Evolutionary conservation across 2,113 vertebrate species (phyloP).

Genomic region (Gorsachius goisagi): DNA sequence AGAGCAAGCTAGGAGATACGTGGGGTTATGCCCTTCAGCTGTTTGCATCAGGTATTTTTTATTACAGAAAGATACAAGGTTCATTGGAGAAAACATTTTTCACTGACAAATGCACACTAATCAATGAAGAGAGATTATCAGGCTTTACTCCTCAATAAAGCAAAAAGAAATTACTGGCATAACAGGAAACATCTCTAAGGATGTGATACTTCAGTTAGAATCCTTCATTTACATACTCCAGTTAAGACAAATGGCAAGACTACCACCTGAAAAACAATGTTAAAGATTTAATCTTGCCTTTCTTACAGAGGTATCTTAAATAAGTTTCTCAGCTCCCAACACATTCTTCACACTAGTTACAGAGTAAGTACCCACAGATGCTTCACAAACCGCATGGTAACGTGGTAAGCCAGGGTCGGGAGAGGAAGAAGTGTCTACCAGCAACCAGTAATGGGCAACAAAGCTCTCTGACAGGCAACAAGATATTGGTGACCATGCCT

Average conservation of each 20-base stretch:
- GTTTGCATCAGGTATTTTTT: not conserved
- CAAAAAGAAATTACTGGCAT: not conserved
- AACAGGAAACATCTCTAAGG: not conserved
- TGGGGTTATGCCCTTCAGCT: not conserved
- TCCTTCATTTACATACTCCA: not conserved
- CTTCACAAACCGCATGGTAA: not conserved
- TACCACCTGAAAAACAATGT: not conserved
- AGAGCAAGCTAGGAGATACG: not conserved
- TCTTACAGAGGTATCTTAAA: not conserved
- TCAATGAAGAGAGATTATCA: not conserved
- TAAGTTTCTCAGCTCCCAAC: not conserved
- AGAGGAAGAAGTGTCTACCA: not conserved
- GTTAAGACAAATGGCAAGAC: not conserved
- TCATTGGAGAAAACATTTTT: not conserved
- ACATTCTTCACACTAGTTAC: not conserved
- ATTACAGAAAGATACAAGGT: not conserved
- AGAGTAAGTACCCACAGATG: not conserved
- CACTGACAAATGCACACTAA: not conserved
- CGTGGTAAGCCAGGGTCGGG: not conserved
- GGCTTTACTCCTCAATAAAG: not conserved
- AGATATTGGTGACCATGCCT: not conserved
- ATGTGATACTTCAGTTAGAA: not conserved
- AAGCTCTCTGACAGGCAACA: not conserved
- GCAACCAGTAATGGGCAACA: not conserved
- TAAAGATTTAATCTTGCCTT: not conserved